A percentile compares a stretch with the other conserved stretches of the same genome.
Evolutionary conservation across 2,888 invertebrate genomes (phyloP).

Genomic region (Nebria salina): DNA sequence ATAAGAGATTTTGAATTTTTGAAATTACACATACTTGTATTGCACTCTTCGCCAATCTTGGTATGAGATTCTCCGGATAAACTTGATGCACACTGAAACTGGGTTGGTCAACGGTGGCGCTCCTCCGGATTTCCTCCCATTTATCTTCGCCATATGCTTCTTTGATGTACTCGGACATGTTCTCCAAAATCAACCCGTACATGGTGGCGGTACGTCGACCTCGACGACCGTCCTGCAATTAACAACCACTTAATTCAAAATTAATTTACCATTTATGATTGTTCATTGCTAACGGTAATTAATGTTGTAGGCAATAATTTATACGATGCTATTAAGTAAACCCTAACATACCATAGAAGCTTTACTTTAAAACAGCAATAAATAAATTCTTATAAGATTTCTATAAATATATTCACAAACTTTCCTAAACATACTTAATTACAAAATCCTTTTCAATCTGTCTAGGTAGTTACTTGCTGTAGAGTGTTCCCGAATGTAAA

Average conservation of each 20-base stretch:
- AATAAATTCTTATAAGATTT: too few relatives aligned
- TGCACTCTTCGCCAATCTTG: constrained; percentile 84
- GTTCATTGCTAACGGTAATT: too few relatives aligned
- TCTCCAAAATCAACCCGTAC: constrained; percentile 96
- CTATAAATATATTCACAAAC: not conserved
- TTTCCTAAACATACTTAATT: not conserved
- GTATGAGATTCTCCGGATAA: constrained; percentile 89
- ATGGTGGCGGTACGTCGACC: constrained; percentile 64
- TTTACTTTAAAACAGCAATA: too few relatives aligned
- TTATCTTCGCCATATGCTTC: constrained; percentile 93
- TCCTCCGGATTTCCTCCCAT: constrained; percentile 90
- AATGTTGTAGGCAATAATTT: too few relatives aligned
- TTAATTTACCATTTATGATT: not conserved
- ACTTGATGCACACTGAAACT: constrained; percentile 92
- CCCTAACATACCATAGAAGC: too few relatives aligned
- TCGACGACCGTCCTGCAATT: too few relatives aligned
- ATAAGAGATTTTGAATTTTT: too few relatives aligned
- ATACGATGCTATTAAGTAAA: too few relatives aligned
- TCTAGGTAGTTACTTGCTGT: not conserved
- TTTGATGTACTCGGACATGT: constrained; percentile 91
- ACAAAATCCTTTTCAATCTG: not conserved
- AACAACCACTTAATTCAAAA: not conserved
- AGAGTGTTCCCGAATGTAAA: not conserved
- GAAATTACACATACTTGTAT: constrained; percentile 72
- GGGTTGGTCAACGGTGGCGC: constrained; percentile 87